Base-by-base conservation (phyloP, 2,888 invertebrate genomes). In the Empis stercorea region DNA sequence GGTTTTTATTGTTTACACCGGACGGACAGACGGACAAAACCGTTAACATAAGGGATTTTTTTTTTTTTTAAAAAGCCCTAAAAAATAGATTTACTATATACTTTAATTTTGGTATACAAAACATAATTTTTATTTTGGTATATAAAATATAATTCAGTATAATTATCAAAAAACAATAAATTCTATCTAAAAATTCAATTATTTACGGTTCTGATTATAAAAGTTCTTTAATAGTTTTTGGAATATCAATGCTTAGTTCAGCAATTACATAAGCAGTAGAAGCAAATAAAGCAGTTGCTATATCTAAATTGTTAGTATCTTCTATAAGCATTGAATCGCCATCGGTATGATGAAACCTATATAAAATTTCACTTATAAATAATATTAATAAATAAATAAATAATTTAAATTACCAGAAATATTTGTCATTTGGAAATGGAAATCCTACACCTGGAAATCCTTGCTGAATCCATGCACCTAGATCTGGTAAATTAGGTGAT, bases 251-350 rank as follows among this genome's bases (percentile, higher is more conserved):
- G 46, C 78, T 79, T 49, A 89, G 64, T 66, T 89, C 82, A 5
- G 89, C 87, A 40, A 87, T 74, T n/a, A 87, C 74, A 57, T 80
- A 89, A 9, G 87, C 74, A 1, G 81, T 76, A 1, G 82, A 76
- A 3, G 89, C 80, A 80, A 87, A 89, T 44, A 88, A 71, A 1
- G 86, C 88, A 10, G 84, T 74, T 53, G 80, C 79, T 54, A 77
- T 73, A 65, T 91, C 87, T 47, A 91, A 70, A 44, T 74, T 74
- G 23, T 73, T 73, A 1, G 84, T 73, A 66, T 80, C 73, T 60
- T 84, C 78, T 0, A 86, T 80, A 48, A 80, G 75, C 80, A 89
- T 84, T 0, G 80, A 84, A 60, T 91, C 89, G 1, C 80, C 88
- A 54, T 80, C 75, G 1, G 81, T 75, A 60, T 91, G 89, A 65